Evolutionary conservation across 2,113 vertebrate genomes (phyloP), one percentile per base, ranked within the genome.

Genomic region (Clarias macrocephalus): DNA sequence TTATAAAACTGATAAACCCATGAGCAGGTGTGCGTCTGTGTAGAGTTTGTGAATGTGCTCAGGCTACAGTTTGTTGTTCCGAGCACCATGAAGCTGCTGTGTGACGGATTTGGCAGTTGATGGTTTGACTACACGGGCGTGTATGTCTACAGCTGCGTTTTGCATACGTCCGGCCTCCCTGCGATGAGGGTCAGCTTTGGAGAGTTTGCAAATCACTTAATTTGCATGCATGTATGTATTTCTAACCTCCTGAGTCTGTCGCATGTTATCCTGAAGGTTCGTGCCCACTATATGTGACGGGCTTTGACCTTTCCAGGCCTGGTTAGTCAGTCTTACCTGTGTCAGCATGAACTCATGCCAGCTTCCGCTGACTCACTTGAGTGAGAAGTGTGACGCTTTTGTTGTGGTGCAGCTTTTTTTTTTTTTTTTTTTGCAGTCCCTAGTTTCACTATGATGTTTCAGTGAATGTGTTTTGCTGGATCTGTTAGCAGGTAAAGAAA

Each of bases 301-400:
- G 30, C 63, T 18, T 8, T 59, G 54, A 48, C 62, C 37, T 30
- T 37, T 23, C 68, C 75, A 16, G 25, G 63, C 79, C 52, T 42
- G 75, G 23, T 86, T 89, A 57, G 33, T 18, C 59, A 23, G 86
- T 62, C 80, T 54, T 83, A 90, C 90, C 90, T 91, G 79, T 85
- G 89, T 89, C 86, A 84, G 89, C 86, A 80, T 79, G 88, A 52
- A 30, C 57, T 89, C 28, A 5, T 81, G 30, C 90, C 79, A 84
- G 57, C n/a, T 52, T 89, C 62, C 4, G 84, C 86, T 92, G 93
- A 93, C 87, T 93, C 90, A 93, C 89, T 59, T 72, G 25, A 81
- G 65, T 16, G 82, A 56, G 59, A 87, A 76, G 19, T 28, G 18
- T 62, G 54, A 59, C 63, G 56, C 73, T 87, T 87, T 81, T 54